Evolutionary conservation across 1,140 invertebrate species (phyloP).

Genomic region (Drosophila trapezifrons): DNA sequence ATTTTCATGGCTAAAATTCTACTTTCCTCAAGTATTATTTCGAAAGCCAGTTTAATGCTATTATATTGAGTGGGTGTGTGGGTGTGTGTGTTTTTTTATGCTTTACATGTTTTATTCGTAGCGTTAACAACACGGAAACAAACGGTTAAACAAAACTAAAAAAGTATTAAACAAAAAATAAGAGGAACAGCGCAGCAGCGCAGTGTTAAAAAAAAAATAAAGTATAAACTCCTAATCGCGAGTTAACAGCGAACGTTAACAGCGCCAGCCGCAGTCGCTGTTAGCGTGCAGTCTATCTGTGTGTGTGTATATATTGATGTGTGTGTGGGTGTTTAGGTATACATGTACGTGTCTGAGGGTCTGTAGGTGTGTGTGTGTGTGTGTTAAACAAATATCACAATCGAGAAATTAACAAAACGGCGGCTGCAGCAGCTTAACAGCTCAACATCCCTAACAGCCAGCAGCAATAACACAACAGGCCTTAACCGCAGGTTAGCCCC

Average conservation of each 20-base stretch:
- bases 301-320: constrained; percentile 25
- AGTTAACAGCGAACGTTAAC: constrained; percentile 54
- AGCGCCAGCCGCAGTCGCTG: constrained; percentile 67
- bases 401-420: constrained; percentile 81
- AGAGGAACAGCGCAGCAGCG: constrained; percentile 54
- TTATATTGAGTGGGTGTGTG: constrained; percentile 20
- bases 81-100: constrained; percentile 33
- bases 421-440: constrained; percentile 69
- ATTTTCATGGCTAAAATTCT: constrained; percentile 60
- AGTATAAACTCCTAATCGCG: constrained; percentile 22
- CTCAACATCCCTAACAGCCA: constrained; percentile 33
- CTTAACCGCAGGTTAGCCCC: constrained; percentile 15
- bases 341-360: constrained; percentile 30
- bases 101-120: constrained; percentile 56
- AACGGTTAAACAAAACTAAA: constrained; percentile 55
- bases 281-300: constrained; percentile 69
- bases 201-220: constrained; percentile 41
- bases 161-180: constrained; percentile 39
- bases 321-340: constrained; percentile 27
- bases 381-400: constrained; percentile 83
- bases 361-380: constrained; percentile 47
- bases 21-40: constrained; percentile 77
- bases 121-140: constrained; percentile 67
- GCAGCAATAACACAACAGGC: constrained; percentile 36
- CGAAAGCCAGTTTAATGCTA: constrained; percentile 45